A percentile compares a stretch with the other conserved stretches of the same genome.
phyloP scores from a whole-genome alignment of 2,797 vertebrate species.

The Fistularia tabacaria region DNA sequence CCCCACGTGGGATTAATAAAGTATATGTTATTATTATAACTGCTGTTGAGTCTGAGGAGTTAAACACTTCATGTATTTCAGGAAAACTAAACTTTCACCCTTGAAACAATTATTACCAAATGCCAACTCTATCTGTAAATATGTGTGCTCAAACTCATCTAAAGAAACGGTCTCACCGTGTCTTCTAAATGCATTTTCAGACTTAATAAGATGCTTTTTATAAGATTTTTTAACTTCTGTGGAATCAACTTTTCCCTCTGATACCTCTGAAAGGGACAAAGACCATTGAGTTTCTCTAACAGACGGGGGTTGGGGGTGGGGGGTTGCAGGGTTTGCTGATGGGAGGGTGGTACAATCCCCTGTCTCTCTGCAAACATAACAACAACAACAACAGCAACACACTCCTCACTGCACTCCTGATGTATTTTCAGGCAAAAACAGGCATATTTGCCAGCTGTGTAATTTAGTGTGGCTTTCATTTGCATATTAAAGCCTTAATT shows the following conservation, averaged over 20 bases:
- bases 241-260: constrained; percentile 25
- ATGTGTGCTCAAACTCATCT: too few relatives aligned
- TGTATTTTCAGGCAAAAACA: constrained; percentile 86
- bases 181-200: too few relatives aligned
- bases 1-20: too few relatives aligned
- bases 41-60: too few relatives aligned
- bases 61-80: too few relatives aligned
- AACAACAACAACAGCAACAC: constrained; percentile 66
- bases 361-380: constrained; percentile 68
- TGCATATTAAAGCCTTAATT: constrained; percentile 99
- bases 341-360: constrained; percentile 40
- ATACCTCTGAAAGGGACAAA: constrained; percentile 43
- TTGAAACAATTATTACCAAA: too few relatives aligned
- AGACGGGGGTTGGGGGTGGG: not conserved
- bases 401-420: constrained; percentile 73
- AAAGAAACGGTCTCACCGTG: too few relatives aligned
- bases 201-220: too few relatives aligned
- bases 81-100: too few relatives aligned
- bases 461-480: constrained; percentile 95
- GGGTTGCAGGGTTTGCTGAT: constrained; percentile 8
- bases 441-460: constrained; percentile 98
- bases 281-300: constrained; percentile 37
- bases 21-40: too few relatives aligned
- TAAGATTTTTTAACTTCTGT: constrained; percentile 21
- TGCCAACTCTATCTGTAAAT: too few relatives aligned